phyloP scores from a whole-genome alignment of 2,797 vertebrate genomes.

The Chelidonichthys spinosus region DNA sequence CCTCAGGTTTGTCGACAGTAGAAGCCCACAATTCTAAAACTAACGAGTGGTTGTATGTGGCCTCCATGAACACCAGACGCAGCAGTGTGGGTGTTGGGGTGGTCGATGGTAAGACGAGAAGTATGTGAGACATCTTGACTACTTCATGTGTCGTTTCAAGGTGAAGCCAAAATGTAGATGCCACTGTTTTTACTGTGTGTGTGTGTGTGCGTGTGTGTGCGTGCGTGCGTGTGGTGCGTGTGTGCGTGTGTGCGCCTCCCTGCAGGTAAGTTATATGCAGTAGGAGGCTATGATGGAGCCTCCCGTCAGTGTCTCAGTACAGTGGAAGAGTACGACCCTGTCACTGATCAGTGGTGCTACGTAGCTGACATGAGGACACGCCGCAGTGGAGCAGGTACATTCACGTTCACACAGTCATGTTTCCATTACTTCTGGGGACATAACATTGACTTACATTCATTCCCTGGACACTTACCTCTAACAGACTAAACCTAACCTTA shows the following conservation, averaged over 20 bases:
- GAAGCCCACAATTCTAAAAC: conserved; percentile 93
- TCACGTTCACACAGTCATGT: background rate
- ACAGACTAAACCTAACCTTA: too few species aligned
- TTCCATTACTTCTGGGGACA: too few species aligned
- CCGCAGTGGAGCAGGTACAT: conserved; percentile 94
- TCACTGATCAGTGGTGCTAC: conserved; percentile 91
- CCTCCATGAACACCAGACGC: conserved; percentile 96
- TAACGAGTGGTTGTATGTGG: conserved; percentile 94
- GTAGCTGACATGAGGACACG: conserved; percentile 97
- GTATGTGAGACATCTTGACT: background rate
- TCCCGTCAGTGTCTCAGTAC: conserved; percentile 97
- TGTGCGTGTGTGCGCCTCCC: conserved; percentile 23
- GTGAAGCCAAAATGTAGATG: background rate
- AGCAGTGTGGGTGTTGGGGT: conserved; percentile 98
- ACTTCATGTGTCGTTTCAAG: background rate
- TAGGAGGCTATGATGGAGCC: conserved; percentile 94
- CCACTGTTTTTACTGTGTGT: background rate
- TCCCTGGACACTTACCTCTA: too few species aligned
- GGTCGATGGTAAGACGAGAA: conserved; percentile 88
- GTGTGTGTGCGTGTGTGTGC: conserved; percentile 13
- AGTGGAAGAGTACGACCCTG: conserved; percentile 93
- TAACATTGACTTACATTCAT: too few species aligned
- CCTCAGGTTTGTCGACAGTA: conserved; percentile 91
- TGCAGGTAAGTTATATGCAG: conserved; percentile 93
- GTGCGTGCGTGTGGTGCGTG: conserved; percentile 3